Evolutionary conservation across 1,140 invertebrate species (phyloP).

Genomic region (Chironomus striatipennis): DNA sequence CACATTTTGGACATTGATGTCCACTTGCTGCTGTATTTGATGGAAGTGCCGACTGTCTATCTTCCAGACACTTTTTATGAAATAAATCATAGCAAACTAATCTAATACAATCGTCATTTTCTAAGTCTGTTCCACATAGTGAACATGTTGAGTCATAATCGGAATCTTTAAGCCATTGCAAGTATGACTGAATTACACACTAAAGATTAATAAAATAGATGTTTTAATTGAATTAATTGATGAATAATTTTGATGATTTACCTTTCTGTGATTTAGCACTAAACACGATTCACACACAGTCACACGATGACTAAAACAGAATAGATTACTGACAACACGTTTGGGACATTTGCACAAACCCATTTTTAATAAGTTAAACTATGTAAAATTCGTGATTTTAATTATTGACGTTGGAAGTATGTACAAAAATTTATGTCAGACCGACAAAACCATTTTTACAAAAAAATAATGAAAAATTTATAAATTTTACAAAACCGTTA

Average conservation of each 20-base stretch:
- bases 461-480: too few relatives aligned
- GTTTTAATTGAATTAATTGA: constrained; percentile 19
- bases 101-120: constrained; percentile 76
- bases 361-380: constrained; percentile 48
- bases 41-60: constrained; percentile 36
- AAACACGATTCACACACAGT: constrained; percentile 99
- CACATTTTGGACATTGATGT: constrained; percentile 36
- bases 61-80: constrained; percentile 39
- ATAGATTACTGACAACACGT: constrained; percentile 90
- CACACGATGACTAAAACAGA: constrained; percentile 96
- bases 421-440: too few relatives aligned
- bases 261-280: constrained; percentile 89
- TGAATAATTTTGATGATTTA: constrained; percentile 42
- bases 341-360: constrained; percentile 97
- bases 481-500: too few relatives aligned
- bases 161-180: constrained; percentile 95
- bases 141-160: constrained; percentile 89
- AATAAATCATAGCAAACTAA: constrained; percentile 65
- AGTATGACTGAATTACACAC: constrained; percentile 96
- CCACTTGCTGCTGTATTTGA: constrained; percentile 37
- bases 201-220: constrained; percentile 44
- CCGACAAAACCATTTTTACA: too few relatives aligned
- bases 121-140: constrained; percentile 72
- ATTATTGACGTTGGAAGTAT: too few relatives aligned
- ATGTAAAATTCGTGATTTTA: neutral